Evolutionary conservation across 1,140 invertebrate species (phyloP), one percentile per base, ranked within the genome.

Genomic region (Zaprionus gabonicus): DNA sequence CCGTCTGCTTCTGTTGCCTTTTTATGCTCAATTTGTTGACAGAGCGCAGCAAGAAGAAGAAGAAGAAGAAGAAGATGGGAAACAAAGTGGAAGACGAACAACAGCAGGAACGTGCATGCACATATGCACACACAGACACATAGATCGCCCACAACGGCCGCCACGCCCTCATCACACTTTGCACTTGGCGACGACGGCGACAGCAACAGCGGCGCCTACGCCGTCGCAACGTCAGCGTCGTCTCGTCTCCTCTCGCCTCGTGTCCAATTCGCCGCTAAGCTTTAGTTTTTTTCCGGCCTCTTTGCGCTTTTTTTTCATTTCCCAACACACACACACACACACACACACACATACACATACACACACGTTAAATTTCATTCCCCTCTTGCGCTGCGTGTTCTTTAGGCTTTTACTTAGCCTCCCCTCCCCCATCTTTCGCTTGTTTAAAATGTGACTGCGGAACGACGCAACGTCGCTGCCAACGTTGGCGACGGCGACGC

Each of bases 351-450:
- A 74, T n/a, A 15, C 69, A 71, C n/a, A 60, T 55, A 60, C 64
- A 68, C 20, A 69, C 51, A 70, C 51, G 70, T 55, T 70, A 58
- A 75, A 75, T 58, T n/a, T 57, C 57, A 55, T 59, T 65, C 56
- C 49, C 36, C 56, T 20, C 31, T 34, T 34, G 31, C 70, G 62
- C 57, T 74, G 68, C 31, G 63, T 28, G 68, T 71, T 71, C 70
- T 78, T 65, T 75, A 25, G 71, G 66, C 71, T 81, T 80, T 78
- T 73, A 68, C 69, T 76, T 79, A 7, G 6, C 20, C 10, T 10
- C 20, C 20, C 12, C 20, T 20, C 20, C 51, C 74, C 9, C 31
- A 34, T 60, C 60, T 38, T 23, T 53, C 15, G 57, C 53, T 62
- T 71, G 70, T 78, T 78, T 70, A 31, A 70, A 72, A 65, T 75